These are phyloP conservation scores for Drosophila mayaguana DNA, from an alignment of 2,888 invertebrate genomes.

Conservation along the genomic window DNA sequence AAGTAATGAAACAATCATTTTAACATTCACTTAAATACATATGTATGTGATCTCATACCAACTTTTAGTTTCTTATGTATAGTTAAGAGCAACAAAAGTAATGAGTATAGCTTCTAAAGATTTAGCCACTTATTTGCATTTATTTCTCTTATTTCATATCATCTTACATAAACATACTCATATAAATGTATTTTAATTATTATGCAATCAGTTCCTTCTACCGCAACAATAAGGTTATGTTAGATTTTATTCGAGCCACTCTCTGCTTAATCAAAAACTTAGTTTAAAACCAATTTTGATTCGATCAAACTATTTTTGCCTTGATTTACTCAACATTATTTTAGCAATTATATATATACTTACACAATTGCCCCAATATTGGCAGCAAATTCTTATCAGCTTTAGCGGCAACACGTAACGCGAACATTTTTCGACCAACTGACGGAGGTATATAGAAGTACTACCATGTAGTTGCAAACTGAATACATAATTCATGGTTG, in stretches of 20 bases:
- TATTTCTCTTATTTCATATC: background rate
- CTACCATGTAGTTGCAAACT: constrained; percentile 1
- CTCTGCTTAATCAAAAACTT: background rate
- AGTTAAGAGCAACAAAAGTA: background rate
- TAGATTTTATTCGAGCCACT: constrained; percentile 3
- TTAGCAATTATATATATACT: constrained; percentile 50
- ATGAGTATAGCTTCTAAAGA: background rate
- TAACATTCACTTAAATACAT: background rate
- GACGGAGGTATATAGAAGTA: constrained; percentile 27
- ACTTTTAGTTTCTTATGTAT: background rate
- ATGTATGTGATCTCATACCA: background rate
- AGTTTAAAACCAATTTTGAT: background rate
- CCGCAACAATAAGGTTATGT: constrained; percentile 59
- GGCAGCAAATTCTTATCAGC: constrained; percentile 78
- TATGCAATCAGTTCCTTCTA: constrained; percentile 50
- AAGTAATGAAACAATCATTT: background rate
- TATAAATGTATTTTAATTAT: constrained; percentile 17
- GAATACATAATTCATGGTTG: constrained; percentile 25
- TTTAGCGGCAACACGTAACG: constrained; percentile 80
- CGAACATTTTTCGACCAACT: constrained; percentile 69
- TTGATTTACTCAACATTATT: background rate
- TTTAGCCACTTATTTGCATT: background rate
- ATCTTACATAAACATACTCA: background rate
- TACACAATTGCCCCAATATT: constrained; percentile 78
- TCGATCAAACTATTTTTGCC: background rate